Evolutionary conservation across 2,113 vertebrate species (phyloP).

Genomic region (Pyxicephalus adspersus): DNA sequence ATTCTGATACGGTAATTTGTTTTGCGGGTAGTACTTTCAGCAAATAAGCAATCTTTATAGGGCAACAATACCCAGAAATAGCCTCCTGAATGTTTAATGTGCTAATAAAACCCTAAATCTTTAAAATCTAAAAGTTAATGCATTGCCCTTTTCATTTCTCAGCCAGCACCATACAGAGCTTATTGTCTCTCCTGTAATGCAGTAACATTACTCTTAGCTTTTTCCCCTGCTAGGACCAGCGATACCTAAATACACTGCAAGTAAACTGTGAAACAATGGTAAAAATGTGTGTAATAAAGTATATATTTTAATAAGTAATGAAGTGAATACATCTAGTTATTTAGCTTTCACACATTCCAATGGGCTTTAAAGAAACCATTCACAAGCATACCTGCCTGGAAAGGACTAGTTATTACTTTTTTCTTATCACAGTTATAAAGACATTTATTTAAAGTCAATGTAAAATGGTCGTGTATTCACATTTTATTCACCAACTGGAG

Average conservation of each 20-base stretch:
- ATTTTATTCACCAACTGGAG: too few species aligned
- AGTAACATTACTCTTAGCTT: slow-evolving; percentile 7
- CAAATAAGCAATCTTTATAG: not conserved
- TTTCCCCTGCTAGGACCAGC: slow-evolving; percentile 4
- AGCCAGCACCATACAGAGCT: slow-evolving; percentile 3
- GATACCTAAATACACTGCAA: not conserved
- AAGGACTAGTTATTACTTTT: too few species aligned
- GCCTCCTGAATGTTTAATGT: not conserved
- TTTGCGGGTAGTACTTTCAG: too few species aligned
- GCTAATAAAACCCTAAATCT: slow-evolving; percentile 34
- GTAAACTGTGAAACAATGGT: not conserved
- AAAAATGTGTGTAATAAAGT: not conserved
- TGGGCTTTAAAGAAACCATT: too few species aligned
- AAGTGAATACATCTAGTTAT: not conserved
- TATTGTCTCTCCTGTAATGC: not conserved
- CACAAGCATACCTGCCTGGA: too few species aligned
- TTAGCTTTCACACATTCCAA: too few species aligned
- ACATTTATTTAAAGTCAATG: too few species aligned
- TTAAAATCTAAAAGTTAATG: slow-evolving; percentile 36
- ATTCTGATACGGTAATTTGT: too few species aligned
- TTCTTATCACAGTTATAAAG: too few species aligned
- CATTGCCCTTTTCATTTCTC: slow-evolving; percentile 24
- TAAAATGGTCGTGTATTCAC: too few species aligned
- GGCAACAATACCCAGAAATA: not conserved
- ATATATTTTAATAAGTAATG: not conserved